Evolutionary conservation across 2,888 invertebrate species (phyloP).

Genomic region (Teleiodes luculella): DNA sequence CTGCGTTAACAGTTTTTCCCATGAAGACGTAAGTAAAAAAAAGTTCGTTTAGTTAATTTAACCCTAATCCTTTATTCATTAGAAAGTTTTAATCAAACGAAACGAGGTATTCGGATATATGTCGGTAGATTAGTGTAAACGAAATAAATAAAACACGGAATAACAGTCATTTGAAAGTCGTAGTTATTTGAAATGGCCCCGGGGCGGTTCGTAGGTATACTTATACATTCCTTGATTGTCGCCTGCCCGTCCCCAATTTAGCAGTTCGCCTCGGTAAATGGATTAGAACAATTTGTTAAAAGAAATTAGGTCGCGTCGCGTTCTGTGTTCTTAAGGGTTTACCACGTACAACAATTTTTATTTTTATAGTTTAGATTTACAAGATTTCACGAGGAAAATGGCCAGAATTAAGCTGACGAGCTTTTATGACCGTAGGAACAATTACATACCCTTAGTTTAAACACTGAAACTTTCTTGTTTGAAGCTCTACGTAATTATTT

Average conservation of each 20-base stretch:
- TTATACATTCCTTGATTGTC: constrained; percentile 41
- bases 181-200: constrained; percentile 3
- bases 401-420: no score
- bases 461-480: no score
- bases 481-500: no score
- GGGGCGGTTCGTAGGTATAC: neutral
- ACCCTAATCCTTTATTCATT: no score
- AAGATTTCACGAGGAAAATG: no score
- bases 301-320: constrained; percentile 45
- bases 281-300: constrained; percentile 56
- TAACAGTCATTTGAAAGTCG: neutral
- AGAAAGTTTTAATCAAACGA: no score
- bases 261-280: constrained; percentile 50
- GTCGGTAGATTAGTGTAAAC: neutral
- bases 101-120: no score
- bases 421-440: no score
- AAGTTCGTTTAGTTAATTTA: no score
- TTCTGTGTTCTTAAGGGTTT: constrained; percentile 3
- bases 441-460: no score
- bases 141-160: constrained; percentile 1
- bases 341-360: constrained; percentile 9
- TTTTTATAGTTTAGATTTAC: neutral
- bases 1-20: no score
- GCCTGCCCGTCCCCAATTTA: constrained; percentile 38
- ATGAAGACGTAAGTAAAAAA: no score